These are phyloP conservation scores for Drosophila parthenogenetica DNA, from an alignment of 2,888 invertebrate species.

Conservation along the genomic window DNA sequence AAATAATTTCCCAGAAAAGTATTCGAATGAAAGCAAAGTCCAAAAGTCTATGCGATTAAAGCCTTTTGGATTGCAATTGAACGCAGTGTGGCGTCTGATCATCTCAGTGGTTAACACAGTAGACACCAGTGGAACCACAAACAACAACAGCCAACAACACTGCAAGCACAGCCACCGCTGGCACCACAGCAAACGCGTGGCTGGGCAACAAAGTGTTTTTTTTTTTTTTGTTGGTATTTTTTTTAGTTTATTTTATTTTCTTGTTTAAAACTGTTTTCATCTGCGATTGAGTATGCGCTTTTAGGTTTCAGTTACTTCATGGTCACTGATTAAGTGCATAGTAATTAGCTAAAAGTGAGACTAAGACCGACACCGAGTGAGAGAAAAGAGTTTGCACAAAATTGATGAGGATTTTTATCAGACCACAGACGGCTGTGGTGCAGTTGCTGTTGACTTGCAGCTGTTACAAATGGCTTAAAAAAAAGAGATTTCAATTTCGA, in stretches of 20 bases:
- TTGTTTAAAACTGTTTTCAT: slow-evolving; percentile 23
- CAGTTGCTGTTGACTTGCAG: slow-evolving; percentile 2
- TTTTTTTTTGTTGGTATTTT: background rate
- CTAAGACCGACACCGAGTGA: background rate
- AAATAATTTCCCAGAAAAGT: slow-evolving; percentile 8
- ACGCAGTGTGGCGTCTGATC: slow-evolving; percentile 12
- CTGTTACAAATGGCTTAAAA: slow-evolving; percentile 15
- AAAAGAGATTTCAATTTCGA: slow-evolving; percentile 52
- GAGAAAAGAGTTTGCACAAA: slow-evolving; percentile 45
- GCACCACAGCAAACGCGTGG: slow-evolving; percentile 18
- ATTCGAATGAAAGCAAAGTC: background rate
- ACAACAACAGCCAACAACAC: slow-evolving; percentile 1
- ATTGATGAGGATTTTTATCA: slow-evolving; percentile 69
- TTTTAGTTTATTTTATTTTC: slow-evolving; percentile 1
- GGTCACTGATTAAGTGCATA: slow-evolving; percentile 78
- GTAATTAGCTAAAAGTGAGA: slow-evolving; percentile 52
- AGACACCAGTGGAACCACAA: slow-evolving; percentile 12
- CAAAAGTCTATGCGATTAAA: background rate
- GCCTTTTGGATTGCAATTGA: slow-evolving; percentile 6
- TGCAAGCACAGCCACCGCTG: background rate
- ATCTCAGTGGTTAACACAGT: slow-evolving; percentile 19
- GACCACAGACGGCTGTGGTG: slow-evolving; percentile 5
- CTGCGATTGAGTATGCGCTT: slow-evolving; percentile 34
- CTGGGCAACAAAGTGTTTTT: slow-evolving; percentile 12
- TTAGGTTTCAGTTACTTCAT: slow-evolving; percentile 66